Evolutionary conservation across 2,888 invertebrate genomes (phyloP).

Genomic region (Kryphioiulus occultus): DNA sequence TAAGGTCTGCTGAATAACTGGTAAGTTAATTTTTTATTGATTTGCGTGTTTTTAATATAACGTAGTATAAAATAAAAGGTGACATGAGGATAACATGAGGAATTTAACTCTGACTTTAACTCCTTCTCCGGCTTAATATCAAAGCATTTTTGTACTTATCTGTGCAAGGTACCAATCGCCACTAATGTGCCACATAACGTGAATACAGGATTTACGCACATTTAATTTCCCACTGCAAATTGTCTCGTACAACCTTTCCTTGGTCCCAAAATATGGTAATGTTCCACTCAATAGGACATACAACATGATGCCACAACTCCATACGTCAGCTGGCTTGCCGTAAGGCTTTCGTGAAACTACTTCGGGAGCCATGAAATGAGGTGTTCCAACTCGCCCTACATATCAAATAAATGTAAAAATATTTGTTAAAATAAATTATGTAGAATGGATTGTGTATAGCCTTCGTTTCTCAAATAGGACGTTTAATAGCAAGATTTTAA

Average conservation of each 20-base stretch:
- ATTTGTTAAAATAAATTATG: background rate
- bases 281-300: conserved; percentile 93
- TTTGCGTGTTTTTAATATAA: background rate
- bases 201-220: conserved; percentile 65
- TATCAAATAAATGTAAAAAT: conserved; percentile 53
- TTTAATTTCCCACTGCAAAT: conserved; percentile 85
- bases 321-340: conserved; percentile 92
- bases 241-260: conserved; percentile 88
- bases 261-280: conserved; percentile 93
- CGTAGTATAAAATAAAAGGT: background rate
- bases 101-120: no score
- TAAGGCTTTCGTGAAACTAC: conserved; percentile 89
- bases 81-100: no score
- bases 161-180: background rate
- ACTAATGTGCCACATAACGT: conserved; percentile 15
- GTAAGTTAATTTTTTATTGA: no score
- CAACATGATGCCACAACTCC: conserved; percentile 95
- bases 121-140: no score
- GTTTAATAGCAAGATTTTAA: background rate
- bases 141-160: background rate
- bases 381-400: conserved; percentile 90
- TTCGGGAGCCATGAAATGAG: conserved; percentile 98
- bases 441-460: no score
- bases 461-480: background rate
- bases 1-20: no score